A percentile compares a stretch with the other conserved stretches of the same genome.
phyloP scores from a whole-genome alignment of 2,113 vertebrate species.

The Balaeniceps rex region DNA sequence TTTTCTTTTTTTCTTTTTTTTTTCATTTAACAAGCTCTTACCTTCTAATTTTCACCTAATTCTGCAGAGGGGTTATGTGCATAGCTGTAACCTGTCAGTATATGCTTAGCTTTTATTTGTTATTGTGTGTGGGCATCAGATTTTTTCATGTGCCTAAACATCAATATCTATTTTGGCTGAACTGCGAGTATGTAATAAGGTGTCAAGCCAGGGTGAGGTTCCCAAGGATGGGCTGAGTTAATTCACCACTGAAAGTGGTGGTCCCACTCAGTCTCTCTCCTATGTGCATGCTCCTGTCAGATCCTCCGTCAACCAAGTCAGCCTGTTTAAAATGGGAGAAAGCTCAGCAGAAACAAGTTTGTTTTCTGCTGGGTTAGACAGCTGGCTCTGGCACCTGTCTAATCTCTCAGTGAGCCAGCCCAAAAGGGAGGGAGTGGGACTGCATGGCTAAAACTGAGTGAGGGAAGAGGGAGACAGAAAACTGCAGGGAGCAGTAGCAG shows the following conservation, averaged over 20 bases:
- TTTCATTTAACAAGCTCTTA: not conserved
- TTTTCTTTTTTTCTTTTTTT: not conserved
- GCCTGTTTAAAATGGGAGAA: not conserved
- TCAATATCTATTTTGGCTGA: not conserved
- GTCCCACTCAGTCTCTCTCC: not conserved
- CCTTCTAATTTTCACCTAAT: not conserved
- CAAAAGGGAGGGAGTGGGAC: no score
- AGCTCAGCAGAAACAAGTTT: not conserved
- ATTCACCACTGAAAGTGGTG: not conserved
- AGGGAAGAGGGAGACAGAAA: not conserved
- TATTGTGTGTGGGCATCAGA: not conserved
- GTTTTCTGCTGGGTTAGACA: not conserved
- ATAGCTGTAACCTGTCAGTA: not conserved
- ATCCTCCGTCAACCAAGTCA: not conserved
- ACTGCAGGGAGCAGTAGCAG: not conserved
- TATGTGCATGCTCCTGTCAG: not conserved
- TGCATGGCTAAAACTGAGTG: rapidly evolving
- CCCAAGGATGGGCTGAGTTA: no score
- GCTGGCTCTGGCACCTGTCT: no score
- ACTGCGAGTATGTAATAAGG: not conserved
- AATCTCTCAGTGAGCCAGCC: no score
- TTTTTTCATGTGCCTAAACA: not conserved
- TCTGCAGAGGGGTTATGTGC: not conserved
- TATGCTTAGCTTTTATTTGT: not conserved
- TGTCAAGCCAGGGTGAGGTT: not conserved